phyloP scores from a whole-genome alignment of 1,140 invertebrate species.

The Antheraea mylitta region DNA sequence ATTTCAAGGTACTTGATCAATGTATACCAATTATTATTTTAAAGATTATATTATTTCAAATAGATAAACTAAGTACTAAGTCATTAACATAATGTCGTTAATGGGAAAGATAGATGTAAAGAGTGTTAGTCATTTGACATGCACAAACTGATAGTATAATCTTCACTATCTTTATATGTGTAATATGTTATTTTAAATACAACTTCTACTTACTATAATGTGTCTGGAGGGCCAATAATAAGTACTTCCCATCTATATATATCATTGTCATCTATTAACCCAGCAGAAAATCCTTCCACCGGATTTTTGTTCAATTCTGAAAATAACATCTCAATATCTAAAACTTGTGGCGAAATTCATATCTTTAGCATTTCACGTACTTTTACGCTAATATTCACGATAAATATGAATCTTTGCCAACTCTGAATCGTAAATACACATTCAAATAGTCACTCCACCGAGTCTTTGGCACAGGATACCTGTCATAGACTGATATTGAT shows the following conservation, averaged over 20 bases:
- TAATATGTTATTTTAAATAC: not conserved
- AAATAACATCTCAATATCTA: slow-evolving; percentile 55
- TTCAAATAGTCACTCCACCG: slow-evolving; percentile 20
- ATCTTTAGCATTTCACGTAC: not conserved
- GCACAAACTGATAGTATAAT: not conserved
- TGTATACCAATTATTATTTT: no score
- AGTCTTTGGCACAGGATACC: slow-evolving; percentile 48
- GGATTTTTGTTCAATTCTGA: slow-evolving; percentile 99
- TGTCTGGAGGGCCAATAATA: slow-evolving; percentile 99
- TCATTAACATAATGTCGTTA: not conserved
- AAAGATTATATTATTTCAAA: no score
- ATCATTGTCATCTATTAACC: slow-evolving; percentile 99
- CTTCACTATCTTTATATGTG: not conserved
- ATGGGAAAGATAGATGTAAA: not conserved
- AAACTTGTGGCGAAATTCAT: not conserved
- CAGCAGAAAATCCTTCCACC: slow-evolving; percentile 99
- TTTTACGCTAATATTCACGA: slow-evolving; percentile 25
- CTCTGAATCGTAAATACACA: slow-evolving; percentile 34
- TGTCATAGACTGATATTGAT: slow-evolving; percentile 68
- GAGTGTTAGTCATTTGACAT: not conserved
- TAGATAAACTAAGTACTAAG: not conserved
- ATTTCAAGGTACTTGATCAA: no score
- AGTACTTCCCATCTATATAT: slow-evolving; percentile 99
- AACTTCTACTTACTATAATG: slow-evolving; percentile 92
- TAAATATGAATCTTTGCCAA: slow-evolving; percentile 49